Evolutionary conservation across 2,797 vertebrate genomes (phyloP).

Genomic region (Myiothlypis coronata): DNA sequence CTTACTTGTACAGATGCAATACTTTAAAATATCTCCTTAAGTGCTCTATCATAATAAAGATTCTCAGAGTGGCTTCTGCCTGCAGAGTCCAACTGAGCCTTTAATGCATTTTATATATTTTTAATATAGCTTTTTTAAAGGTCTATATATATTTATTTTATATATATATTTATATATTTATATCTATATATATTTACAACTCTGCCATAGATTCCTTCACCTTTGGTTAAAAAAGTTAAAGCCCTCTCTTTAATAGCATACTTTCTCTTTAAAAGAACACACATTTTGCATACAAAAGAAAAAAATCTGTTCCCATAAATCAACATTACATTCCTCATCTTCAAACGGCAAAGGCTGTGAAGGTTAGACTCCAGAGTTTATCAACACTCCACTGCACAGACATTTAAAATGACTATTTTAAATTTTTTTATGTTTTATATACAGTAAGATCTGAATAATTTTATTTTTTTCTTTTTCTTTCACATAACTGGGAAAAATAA

Average conservation of each 20-base stretch:
- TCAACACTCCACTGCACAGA: conserved; percentile 72
- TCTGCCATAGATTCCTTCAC: conserved; percentile 87
- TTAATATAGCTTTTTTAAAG: conserved; percentile 71
- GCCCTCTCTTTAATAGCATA: conserved; percentile 82
- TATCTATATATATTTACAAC: conserved; percentile 89
- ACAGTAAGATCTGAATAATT: conserved; percentile 71
- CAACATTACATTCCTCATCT: conserved; percentile 79
- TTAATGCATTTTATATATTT: conserved; percentile 81
- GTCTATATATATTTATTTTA: conserved; percentile 69
- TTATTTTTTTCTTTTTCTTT: conserved; percentile 64
- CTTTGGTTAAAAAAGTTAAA: conserved; percentile 89
- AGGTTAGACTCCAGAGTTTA: conserved; percentile 71
- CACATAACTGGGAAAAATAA: conserved; percentile 76
- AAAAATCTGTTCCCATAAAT: conserved; percentile 75
- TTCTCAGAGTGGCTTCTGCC: conserved; percentile 91
- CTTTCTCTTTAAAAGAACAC: conserved; percentile 78
- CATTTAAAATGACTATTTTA: conserved; percentile 67
- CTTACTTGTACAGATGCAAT: conserved; percentile 94
- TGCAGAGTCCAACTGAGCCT: conserved; percentile 92
- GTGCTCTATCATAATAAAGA: conserved; percentile 84
- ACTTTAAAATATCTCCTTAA: conserved; percentile 92
- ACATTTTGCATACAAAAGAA: conserved; percentile 81
- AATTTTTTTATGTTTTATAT: conserved; percentile 63
- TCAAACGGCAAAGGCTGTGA: conserved; percentile 71
- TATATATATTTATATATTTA: conserved; percentile 80